phyloP scores from a whole-genome alignment of 2,113 vertebrate species.

The Chroicocephalus ridibundus region DNA sequence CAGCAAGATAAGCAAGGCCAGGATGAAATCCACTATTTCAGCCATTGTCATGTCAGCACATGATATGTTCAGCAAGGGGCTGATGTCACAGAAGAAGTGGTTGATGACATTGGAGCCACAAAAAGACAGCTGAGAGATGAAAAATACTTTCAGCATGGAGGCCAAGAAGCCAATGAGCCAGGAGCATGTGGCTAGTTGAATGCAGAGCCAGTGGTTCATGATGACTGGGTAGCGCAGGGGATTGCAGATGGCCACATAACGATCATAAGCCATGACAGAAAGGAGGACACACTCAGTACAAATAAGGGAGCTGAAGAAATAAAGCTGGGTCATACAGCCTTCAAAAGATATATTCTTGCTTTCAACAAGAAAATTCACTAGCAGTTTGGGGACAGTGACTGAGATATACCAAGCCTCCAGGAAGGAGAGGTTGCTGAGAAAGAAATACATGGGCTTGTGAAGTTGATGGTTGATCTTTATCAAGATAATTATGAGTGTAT shows the following conservation, averaged over 20 bases:
- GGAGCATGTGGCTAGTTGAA: background rate
- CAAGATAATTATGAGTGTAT: background rate
- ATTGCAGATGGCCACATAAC: conserved; percentile 39
- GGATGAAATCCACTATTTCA: conserved; percentile 40
- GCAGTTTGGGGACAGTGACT: conserved; percentile 38
- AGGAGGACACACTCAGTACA: conserved; percentile 41
- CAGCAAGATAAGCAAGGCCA: conserved; percentile 40
- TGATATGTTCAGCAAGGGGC: conserved; percentile 40
- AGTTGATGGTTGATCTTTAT: conserved; percentile 18
- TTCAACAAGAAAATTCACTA: background rate
- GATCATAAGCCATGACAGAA: conserved; percentile 52
- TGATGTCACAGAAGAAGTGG: conserved; percentile 54
- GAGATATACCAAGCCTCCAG: conserved; percentile 50
- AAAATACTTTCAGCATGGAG: conserved; percentile 33
- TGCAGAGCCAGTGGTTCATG: background rate
- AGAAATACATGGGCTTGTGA: conserved; percentile 58
- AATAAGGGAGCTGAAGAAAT: conserved; percentile 32
- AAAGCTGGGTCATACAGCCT: conserved; percentile 44
- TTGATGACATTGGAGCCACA: conserved; percentile 35
- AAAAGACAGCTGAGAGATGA: conserved; percentile 27
- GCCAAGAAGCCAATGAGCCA: conserved; percentile 34
- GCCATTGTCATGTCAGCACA: background rate
- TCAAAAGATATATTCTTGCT: background rate
- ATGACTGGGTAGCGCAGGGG: conserved; percentile 6
- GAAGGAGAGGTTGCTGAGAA: conserved; percentile 42